Conservation (phyloP, 2,888 invertebrate genomes). For the Phania funesta region DNA sequence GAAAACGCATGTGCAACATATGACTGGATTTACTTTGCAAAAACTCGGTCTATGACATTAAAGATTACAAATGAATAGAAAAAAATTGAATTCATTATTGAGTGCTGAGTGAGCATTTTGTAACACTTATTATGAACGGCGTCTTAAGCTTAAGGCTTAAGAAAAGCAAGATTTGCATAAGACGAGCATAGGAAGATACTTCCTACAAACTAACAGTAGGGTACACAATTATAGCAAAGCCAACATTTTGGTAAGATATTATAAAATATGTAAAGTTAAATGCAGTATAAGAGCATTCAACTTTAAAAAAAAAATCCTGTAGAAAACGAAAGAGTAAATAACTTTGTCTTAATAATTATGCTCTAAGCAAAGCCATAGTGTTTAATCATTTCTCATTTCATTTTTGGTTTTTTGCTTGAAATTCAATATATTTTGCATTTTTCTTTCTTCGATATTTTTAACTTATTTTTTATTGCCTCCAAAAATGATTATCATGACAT, state of each 20-base stretch:
- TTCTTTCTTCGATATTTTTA: slow-evolving; percentile 11
- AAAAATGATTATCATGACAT: slow-evolving; percentile 65
- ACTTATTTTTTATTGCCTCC: slow-evolving; percentile 34
- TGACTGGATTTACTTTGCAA: slow-evolving; percentile 18
- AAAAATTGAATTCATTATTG: slow-evolving; percentile 28
- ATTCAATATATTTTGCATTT: not conserved
- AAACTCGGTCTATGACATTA: no score
- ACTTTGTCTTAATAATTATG: no score
- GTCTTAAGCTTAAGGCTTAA: slow-evolving; percentile 16
- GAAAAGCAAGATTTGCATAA: slow-evolving; percentile 31
- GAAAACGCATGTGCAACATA: slow-evolving; percentile 35
- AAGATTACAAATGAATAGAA: not conserved
- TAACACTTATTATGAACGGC: slow-evolving; percentile 12
- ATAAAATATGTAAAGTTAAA: no score
- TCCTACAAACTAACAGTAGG: not conserved
- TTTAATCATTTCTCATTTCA: not conserved
- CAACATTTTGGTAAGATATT: not conserved
- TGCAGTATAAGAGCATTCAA: no score
- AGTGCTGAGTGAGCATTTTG: slow-evolving; percentile 53
- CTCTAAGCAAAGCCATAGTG: no score
- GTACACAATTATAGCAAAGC: not conserved
- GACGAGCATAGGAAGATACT: not conserved
- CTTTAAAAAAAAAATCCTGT: no score
- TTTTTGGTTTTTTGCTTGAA: not conserved
- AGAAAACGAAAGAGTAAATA: no score